These are phyloP conservation scores for Serrognathus titanus DNA, from an alignment of 2,888 invertebrate genomes.

Conservation along the genomic window DNA sequence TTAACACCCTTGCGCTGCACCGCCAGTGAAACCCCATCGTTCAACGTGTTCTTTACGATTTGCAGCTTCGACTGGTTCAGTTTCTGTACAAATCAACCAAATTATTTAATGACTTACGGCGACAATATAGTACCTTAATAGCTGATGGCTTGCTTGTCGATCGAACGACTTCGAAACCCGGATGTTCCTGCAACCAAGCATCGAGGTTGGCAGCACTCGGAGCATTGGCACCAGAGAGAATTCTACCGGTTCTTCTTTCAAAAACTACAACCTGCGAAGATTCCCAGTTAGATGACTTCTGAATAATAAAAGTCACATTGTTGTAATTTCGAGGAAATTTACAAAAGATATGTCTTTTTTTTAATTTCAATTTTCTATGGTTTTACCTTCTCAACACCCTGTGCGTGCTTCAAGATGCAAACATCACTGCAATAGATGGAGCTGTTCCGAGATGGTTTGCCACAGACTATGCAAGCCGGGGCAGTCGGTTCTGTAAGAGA, in stretches of 20 bases:
- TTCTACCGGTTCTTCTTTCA: slow-evolving; percentile 74
- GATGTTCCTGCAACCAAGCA: slow-evolving; percentile 82
- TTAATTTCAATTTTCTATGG: not conserved
- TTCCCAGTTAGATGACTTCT: not conserved
- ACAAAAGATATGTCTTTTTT: too few species aligned
- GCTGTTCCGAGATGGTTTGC: slow-evolving; percentile 68
- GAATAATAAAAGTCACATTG: not conserved
- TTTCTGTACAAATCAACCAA: slow-evolving; percentile 17
- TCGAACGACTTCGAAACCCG: slow-evolving; percentile 80
- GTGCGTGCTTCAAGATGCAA: slow-evolving; percentile 82
- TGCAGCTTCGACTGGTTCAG: slow-evolving; percentile 44
- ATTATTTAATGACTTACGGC: too few species aligned
- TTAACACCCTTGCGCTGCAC: slow-evolving; percentile 42
- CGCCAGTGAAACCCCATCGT: slow-evolving; percentile 43
- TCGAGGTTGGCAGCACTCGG: slow-evolving; percentile 77
- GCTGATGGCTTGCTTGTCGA: slow-evolving; percentile 50
- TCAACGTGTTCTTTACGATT: slow-evolving; percentile 40
- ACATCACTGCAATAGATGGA: slow-evolving; percentile 87
- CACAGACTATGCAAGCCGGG: slow-evolving; percentile 70
- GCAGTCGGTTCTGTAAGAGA: slow-evolving; percentile 12
- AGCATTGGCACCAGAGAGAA: slow-evolving; percentile 73
- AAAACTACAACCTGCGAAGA: slow-evolving; percentile 65
- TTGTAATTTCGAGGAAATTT: too few species aligned
- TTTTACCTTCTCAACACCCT: slow-evolving; percentile 57
- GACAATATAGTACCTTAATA: slow-evolving; percentile 14